Percentiles rank a stretch among this genome's conserved stretches.
Evolutionary conservation across 2,797 vertebrate species (phyloP).

Genomic region (Tinamus major): DNA sequence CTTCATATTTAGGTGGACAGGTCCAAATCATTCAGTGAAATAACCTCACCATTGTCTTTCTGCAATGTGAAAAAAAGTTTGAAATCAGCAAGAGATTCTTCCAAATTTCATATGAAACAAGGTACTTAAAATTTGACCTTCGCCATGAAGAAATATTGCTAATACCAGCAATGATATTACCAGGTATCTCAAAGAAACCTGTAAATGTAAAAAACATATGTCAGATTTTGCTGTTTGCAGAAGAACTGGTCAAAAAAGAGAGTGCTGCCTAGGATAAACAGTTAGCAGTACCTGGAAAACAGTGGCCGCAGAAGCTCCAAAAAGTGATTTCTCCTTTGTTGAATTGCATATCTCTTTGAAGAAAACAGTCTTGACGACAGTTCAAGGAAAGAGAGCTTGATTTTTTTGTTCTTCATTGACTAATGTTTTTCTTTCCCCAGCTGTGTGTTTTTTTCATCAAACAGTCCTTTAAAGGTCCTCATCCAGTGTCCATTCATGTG

Average conservation of each 20-base stretch:
- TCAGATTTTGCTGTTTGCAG: background rate
- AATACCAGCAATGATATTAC: background rate
- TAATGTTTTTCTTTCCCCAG: background rate
- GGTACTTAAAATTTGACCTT: slow-evolving; percentile 9
- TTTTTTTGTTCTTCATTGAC: background rate
- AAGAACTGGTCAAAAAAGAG: background rate
- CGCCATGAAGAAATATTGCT: background rate
- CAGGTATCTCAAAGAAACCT: background rate
- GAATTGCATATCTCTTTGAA: background rate
- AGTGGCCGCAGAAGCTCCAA: background rate
- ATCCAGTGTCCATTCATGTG: background rate
- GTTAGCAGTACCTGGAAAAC: background rate
- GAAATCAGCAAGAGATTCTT: background rate
- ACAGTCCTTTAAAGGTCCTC: background rate
- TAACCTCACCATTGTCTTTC: background rate
- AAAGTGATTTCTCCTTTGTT: background rate
- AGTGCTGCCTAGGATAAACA: background rate
- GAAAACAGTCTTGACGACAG: accelerated
- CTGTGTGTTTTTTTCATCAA: background rate
- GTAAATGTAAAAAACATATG: background rate
- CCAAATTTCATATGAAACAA: slow-evolving; percentile 40
- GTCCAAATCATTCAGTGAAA: slow-evolving; percentile 63
- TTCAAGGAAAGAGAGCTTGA: background rate
- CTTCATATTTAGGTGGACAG: slow-evolving; percentile 60
- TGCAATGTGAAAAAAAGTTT: slow-evolving; percentile 25